These are phyloP conservation scores for Drosophila barbarae DNA, from an alignment of 2,888 invertebrate genomes.

Conservation along the genomic window DNA sequence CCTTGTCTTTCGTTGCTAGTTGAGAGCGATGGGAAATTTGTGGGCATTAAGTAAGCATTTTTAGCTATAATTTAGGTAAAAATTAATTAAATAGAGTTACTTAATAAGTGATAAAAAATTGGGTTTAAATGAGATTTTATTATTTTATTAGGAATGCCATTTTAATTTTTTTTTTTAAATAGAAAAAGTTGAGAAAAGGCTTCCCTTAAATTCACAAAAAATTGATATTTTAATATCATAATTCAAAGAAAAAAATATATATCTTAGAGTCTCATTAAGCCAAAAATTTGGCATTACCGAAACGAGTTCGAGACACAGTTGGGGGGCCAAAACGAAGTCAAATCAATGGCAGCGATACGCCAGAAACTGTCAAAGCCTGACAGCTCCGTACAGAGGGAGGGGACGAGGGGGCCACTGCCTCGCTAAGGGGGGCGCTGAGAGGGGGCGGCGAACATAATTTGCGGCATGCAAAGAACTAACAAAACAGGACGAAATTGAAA, in stretches of 20 bases:
- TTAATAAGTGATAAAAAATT: no score
- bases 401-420: not conserved
- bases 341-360: constrained; percentile 37
- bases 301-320: constrained; percentile 7
- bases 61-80: no score
- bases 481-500: constrained; percentile 46
- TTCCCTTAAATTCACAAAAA: not conserved
- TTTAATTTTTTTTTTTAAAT: no score
- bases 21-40: constrained; percentile 20
- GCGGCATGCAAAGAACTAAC: constrained; percentile 75
- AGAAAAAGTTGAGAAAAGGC: no score
- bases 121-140: no score
- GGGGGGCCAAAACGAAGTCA: constrained; percentile 42
- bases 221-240: not conserved
- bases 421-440: not conserved
- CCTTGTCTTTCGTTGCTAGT: constrained; percentile 1
- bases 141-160: no score
- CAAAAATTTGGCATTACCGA: not conserved
- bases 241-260: not conserved
- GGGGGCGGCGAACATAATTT: constrained; percentile 58
- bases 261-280: constrained; percentile 7
- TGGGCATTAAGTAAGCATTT: not conserved
- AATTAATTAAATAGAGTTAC: no score
- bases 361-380: constrained; percentile 50
- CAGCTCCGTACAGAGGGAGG: constrained; percentile 30